Conservation (phyloP, 2,888 invertebrate genomes). For the Gortyna flavago region DNA sequence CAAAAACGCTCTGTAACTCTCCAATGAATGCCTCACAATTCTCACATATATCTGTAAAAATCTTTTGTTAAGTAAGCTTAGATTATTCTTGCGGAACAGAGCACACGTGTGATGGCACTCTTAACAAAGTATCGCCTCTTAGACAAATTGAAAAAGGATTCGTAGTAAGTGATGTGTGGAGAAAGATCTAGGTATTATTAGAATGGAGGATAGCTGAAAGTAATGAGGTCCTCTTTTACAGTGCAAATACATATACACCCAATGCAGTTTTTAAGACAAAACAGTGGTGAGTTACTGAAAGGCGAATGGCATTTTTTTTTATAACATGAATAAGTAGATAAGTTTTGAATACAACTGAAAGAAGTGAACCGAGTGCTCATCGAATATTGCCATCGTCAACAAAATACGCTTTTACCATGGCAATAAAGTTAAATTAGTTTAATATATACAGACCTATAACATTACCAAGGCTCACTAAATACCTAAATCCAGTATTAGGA, state of each 20-base stretch:
- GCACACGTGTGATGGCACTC: constrained; percentile 56
- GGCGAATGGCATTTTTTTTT: no score
- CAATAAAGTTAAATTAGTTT: constrained; percentile 51
- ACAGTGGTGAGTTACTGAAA: background rate
- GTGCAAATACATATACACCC: background rate
- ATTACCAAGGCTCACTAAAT: constrained; percentile 7
- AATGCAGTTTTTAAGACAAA: background rate
- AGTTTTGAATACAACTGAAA: background rate
- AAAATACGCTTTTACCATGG: background rate
- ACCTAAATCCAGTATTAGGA: constrained; percentile 26
- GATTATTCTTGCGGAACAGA: constrained; percentile 60
- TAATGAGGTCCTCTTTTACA: constrained; percentile 26
- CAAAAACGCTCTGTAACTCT: background rate
- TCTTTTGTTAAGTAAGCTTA: constrained; percentile 49
- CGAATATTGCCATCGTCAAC: background rate
- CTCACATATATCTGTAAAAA: constrained; percentile 3
- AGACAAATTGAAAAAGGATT: constrained; percentile 72
- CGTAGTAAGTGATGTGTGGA: constrained; percentile 61
- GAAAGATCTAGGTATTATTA: constrained; percentile 48
- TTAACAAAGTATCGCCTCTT: constrained; percentile 69
- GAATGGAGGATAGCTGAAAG: constrained; percentile 17
- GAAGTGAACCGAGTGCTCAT: background rate
- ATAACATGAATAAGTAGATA: background rate
- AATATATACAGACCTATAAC: constrained; percentile 14
- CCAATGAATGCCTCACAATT: constrained; percentile 13